These are phyloP conservation scores for Megalops atlanticus DNA, from an alignment of 2,113 vertebrate genomes.

Conservation along the genomic window DNA sequence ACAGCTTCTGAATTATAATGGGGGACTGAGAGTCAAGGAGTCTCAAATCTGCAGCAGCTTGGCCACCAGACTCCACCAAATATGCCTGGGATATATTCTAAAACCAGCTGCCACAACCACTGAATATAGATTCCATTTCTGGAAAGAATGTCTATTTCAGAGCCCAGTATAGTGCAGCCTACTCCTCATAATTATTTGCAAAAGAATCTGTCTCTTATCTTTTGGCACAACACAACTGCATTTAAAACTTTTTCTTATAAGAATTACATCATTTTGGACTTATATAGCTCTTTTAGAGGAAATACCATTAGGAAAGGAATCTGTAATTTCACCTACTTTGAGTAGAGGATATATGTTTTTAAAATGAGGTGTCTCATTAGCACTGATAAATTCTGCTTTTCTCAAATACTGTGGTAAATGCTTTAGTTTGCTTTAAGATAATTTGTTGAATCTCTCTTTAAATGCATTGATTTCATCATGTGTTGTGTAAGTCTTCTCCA, in stretches of 20 bases:
- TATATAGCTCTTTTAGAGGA: neutral
- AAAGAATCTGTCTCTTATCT: neutral
- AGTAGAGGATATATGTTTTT: neutral
- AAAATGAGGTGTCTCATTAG: neutral
- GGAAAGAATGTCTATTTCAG: no score
- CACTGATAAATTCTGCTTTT: neutral
- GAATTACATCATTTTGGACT: neutral
- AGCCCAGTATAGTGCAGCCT: no score
- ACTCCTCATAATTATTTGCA: neutral
- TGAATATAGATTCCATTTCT: neutral
- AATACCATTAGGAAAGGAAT: neutral
- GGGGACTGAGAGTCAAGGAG: neutral
- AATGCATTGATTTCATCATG: neutral
- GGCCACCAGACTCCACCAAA: neutral
- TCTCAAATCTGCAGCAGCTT: neutral
- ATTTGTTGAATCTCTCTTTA: neutral
- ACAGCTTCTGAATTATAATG: neutral
- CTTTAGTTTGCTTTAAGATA: neutral
- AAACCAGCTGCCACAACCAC: neutral
- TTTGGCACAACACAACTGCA: no score
- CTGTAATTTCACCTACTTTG: neutral
- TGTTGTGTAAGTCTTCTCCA: neutral
- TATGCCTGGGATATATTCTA: neutral
- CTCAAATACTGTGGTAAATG: neutral
- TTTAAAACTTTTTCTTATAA: neutral